Percentiles rank a stretch among this genome's conserved stretches.
Conservation (phyloP, 2,113 vertebrate species). For the Anseranas semipalmata region DNA sequence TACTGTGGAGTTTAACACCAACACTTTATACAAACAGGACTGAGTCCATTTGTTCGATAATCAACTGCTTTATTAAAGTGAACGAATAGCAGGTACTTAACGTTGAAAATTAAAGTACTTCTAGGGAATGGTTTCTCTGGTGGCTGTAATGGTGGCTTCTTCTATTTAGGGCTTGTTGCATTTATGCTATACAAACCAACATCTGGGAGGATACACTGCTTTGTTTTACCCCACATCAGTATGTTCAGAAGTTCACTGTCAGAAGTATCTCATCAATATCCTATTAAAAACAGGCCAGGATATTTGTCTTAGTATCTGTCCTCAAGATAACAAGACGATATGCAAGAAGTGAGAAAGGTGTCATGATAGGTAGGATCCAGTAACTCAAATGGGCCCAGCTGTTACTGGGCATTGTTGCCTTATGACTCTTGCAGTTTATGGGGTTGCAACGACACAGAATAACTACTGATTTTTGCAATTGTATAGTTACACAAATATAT, state of each 20-base stretch:
- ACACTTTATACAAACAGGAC: background rate
- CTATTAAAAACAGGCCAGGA: background rate
- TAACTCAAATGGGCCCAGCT: background rate
- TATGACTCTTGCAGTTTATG: background rate
- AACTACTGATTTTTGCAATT: background rate
- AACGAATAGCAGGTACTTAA: background rate
- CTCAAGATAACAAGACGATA: background rate
- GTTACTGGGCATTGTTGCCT: background rate
- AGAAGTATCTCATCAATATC: background rate
- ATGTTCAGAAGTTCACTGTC: background rate
- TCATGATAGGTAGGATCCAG: rapidly evolving
- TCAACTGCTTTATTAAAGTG: background rate
- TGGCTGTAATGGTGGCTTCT: background rate
- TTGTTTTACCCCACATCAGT: rapidly evolving
- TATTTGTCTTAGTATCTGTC: background rate
- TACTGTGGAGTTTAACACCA: background rate
- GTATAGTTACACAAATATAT: background rate
- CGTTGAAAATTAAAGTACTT: background rate
- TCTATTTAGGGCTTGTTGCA: background rate
- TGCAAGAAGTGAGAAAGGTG: background rate
- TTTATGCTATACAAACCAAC: background rate
- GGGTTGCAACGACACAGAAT: background rate
- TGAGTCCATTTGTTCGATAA: background rate
- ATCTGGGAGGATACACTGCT: background rate
- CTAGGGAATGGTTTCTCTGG: background rate